Percentiles rank a stretch among this genome's conserved stretches.
Evolutionary conservation across 2,797 vertebrate species (phyloP).

Genomic region (Cebuella pygmaea): DNA sequence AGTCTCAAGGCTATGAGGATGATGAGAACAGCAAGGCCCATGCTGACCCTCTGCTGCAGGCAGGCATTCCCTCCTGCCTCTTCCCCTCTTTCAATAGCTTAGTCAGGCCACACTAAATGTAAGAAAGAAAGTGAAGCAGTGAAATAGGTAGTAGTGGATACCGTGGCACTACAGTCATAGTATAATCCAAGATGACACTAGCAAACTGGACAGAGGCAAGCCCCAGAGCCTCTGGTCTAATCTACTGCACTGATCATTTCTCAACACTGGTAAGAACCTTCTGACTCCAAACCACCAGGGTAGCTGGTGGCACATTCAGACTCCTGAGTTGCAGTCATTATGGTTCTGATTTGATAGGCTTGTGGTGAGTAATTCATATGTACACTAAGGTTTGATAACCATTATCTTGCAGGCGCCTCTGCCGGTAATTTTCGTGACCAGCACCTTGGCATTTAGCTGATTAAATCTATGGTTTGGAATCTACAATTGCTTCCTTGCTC

Average conservation of each 20-base stretch:
- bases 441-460: not conserved
- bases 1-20: not conserved
- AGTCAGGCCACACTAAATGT: not conserved
- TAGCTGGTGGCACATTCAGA: not conserved
- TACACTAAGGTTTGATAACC: not conserved
- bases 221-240: not conserved
- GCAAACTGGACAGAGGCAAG: not conserved
- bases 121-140: not conserved
- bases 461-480: not conserved
- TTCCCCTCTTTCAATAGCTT: not conserved
- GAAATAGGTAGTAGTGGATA: not conserved
- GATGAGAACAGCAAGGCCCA: not conserved
- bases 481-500: not conserved
- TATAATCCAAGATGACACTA: not conserved
- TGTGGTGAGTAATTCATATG: not conserved
- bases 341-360: not conserved
- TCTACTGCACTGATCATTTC: not conserved
- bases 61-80: not conserved
- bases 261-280: not conserved
- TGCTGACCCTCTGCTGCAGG: not conserved
- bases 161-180: not conserved
- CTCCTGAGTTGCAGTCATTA: not conserved
- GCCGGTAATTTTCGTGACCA: not conserved
- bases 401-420: not conserved
- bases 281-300: too few species aligned